phyloP scores from a whole-genome alignment of 2,113 vertebrate genomes.

The Aegotheles bennettii region DNA sequence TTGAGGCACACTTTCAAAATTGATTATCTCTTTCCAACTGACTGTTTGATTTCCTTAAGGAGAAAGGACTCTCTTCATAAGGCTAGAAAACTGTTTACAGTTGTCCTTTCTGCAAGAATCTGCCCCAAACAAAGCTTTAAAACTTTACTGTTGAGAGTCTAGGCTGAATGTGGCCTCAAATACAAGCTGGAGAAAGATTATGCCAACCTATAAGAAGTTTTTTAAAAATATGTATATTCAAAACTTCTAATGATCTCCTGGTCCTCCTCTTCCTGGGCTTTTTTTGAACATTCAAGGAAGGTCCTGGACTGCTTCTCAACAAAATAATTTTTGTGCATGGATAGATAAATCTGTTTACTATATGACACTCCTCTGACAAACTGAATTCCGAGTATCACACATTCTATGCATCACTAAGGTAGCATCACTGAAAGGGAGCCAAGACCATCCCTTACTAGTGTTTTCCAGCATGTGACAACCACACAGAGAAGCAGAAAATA shows the following conservation, averaged over 20 bases:
- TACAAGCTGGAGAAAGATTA: neutral
- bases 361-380: neutral
- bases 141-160: neutral
- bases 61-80: neutral
- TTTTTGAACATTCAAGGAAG: neutral
- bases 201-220: neutral
- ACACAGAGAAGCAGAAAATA: neutral
- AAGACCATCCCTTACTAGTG: neutral
- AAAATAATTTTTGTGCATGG: neutral
- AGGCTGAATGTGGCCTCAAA: neutral
- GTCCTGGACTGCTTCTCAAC: neutral
- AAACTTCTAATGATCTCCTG: neutral
- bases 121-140: neutral
- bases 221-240: neutral
- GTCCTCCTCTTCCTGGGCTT: neutral
- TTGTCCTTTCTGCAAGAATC: neutral
- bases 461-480: neutral
- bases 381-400: neutral
- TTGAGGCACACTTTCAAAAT: neutral
- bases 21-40: neutral
- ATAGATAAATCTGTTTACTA: neutral
- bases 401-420: neutral
- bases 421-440: neutral
- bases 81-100: neutral
- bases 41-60: neutral